phyloP scores from a whole-genome alignment of 2,113 vertebrate genomes.

The Microcebus tavaratra region DNA sequence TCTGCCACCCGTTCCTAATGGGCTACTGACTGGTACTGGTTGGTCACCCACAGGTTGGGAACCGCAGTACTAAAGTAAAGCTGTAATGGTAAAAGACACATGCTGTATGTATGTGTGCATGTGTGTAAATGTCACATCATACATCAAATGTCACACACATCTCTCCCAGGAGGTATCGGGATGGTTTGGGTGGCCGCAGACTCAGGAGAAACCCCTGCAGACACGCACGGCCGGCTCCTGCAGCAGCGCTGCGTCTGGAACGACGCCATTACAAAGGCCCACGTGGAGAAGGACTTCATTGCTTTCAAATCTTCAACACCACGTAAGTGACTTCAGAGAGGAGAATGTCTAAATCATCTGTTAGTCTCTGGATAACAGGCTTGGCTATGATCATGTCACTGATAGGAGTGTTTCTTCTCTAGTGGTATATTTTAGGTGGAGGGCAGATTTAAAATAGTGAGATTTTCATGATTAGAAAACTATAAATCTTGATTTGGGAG shows the following conservation, averaged over 20 bases:
- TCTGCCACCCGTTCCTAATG: too few species aligned
- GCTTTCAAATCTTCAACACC: conserved; percentile 87
- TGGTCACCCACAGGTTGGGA: too few species aligned
- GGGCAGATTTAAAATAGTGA: not conserved
- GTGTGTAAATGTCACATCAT: not conserved
- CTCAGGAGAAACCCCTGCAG: rapidly evolving
- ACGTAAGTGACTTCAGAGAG: not conserved
- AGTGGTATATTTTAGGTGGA: not conserved
- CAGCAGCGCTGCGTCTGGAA: not conserved
- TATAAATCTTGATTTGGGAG: not conserved
- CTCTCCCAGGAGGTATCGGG: not conserved
- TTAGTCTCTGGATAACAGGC: not conserved
- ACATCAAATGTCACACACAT: not conserved
- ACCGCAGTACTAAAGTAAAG: not conserved
- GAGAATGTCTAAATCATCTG: not conserved
- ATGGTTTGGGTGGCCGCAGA: not conserved
- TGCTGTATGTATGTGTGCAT: not conserved
- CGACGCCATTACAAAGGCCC: conserved; percentile 61
- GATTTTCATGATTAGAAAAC: not conserved
- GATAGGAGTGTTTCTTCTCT: not conserved
- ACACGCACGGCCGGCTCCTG: rapidly evolving
- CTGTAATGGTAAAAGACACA: not conserved
- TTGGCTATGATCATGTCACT: not conserved
- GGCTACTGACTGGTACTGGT: too few species aligned
- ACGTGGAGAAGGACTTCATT: conserved; percentile 89